These are phyloP conservation scores for Haliclystus octoradiatus DNA, from an alignment of 30 jellyfish, hydroid and myxozoan species.

Conservation along the genomic window DNA sequence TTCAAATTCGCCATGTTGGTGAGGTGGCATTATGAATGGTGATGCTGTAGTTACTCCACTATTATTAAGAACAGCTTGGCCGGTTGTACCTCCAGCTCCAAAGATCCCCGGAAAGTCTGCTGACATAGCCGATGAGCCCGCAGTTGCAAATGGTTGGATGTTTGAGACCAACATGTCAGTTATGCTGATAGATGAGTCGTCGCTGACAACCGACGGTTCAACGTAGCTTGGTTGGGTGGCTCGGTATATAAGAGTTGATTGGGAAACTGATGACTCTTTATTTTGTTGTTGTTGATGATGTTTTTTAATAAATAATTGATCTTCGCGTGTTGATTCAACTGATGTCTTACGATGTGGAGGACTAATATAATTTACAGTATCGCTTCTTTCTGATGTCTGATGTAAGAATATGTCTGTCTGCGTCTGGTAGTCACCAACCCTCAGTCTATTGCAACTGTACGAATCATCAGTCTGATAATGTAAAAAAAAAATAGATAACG, in stretches of 20 bases:
- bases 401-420: too few species aligned
- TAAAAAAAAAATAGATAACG: background rate
- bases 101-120: background rate
- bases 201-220: background rate
- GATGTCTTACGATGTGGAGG: too few species aligned
- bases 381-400: too few species aligned
- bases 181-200: background rate
- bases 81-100: background rate
- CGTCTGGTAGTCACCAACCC: too few species aligned
- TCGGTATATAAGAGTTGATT: too few species aligned
- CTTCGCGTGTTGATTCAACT: too few species aligned
- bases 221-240: background rate
- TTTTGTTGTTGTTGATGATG: too few species aligned
- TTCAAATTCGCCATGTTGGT: background rate
- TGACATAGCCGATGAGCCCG: background rate
- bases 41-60: background rate
- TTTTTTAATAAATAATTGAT: too few species aligned
- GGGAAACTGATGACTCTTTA: too few species aligned
- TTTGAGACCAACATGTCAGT: slow-evolving; percentile 69
- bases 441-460: background rate
- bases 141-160: slow-evolving; percentile 29
- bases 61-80: background rate
- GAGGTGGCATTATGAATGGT: background rate
- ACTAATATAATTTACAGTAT: too few species aligned
- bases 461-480: background rate